Conservation (phyloP, 2,113 vertebrate species). For the Ursus arctos region DNA sequence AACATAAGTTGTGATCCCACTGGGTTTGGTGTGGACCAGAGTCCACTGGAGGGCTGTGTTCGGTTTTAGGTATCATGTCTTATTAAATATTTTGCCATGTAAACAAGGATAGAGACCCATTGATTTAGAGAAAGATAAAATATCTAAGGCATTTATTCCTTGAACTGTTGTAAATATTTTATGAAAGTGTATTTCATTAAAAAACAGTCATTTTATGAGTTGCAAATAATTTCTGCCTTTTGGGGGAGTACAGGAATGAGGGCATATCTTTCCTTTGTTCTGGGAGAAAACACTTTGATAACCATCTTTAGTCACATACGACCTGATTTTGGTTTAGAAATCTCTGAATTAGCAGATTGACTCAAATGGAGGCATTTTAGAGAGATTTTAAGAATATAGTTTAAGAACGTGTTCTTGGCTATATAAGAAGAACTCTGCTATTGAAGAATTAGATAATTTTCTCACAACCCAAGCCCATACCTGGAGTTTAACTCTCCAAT, state of each 20-base stretch:
- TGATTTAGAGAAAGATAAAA: background rate
- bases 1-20: background rate
- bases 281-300: background rate
- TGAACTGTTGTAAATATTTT: background rate
- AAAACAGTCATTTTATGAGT: constrained; percentile 9
- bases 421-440: background rate
- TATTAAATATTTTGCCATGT: background rate
- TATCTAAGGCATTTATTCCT: background rate
- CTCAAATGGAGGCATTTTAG: constrained; percentile 32
- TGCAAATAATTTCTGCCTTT: background rate
- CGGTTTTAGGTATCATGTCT: background rate
- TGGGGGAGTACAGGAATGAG: background rate
- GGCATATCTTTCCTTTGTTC: background rate
- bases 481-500: background rate
- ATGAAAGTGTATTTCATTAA: background rate
- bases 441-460: background rate
- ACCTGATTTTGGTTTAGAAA: constrained; percentile 17
- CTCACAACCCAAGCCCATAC: background rate
- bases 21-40: background rate
- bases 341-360: background rate
- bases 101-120: background rate
- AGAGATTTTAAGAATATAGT: background rate
- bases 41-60: background rate
- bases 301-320: background rate
- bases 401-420: background rate